Conservation (phyloP, 2,888 invertebrate species). For the Alsophila aescularia region DNA sequence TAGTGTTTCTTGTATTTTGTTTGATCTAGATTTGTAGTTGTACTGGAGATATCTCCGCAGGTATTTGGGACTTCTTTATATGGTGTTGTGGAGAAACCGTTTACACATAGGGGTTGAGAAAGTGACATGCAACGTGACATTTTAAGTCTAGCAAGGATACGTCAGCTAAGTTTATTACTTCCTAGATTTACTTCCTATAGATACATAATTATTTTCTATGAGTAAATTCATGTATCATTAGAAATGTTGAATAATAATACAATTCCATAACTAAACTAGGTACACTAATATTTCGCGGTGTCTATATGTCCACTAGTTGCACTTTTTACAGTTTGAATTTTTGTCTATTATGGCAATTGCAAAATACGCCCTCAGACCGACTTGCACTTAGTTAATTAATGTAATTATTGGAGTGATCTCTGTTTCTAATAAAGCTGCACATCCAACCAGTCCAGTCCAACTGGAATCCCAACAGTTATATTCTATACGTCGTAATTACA, state of each 20-base stretch:
- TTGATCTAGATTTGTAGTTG: conserved; percentile 6
- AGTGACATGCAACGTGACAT: not conserved
- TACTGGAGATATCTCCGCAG: not conserved
- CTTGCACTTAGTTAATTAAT: not conserved
- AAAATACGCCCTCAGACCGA: too few species aligned
- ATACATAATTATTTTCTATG: too few species aligned
- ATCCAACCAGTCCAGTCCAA: not conserved
- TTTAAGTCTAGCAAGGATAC: not conserved
- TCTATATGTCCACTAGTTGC: too few species aligned
- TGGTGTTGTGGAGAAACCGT: not conserved
- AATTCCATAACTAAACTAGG: too few species aligned
- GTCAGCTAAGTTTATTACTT: not conserved
- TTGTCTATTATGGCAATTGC: too few species aligned
- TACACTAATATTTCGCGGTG: too few species aligned
- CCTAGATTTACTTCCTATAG: not conserved
- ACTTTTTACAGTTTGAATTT: too few species aligned
- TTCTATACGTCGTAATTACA: not conserved
- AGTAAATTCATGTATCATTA: too few species aligned
- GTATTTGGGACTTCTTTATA: not conserved
- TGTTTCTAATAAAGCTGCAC: not conserved
- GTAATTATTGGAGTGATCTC: not conserved
- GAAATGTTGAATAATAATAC: too few species aligned
- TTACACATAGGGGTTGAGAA: not conserved
- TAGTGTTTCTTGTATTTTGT: conserved; percentile 1
- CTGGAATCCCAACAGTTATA: not conserved